Base-by-base conservation (phyloP, 2,888 invertebrate genomes). In the Ethmia dodecea region DNA sequence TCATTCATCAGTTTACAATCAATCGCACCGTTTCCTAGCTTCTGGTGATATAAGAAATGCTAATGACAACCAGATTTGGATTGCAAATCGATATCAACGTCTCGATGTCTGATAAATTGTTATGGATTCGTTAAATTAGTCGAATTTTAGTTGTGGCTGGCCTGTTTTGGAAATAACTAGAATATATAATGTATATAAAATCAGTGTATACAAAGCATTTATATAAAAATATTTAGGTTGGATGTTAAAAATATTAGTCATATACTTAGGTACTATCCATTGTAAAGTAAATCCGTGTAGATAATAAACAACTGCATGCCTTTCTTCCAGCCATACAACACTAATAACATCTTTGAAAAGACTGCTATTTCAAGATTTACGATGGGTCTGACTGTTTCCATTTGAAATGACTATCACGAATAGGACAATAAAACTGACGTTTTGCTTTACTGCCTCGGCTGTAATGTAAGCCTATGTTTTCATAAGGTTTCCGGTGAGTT, bases 21-120 rank as follows among this genome's bases (percentile, higher is more conserved):
- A 56, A 63, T 65, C 56, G 60, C 61, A 70, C 73, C 64, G 59
- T 57, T 55, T 70, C 50, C 60, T 59, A 54, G 79, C 78, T 79
- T 76, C 80, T 79, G 77, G 72, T 71, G 62, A 61, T 76, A 76
- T 76, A 67, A 63, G 60, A 65, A 70, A 78, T 73, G 76, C 69
- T 68, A 79, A 79, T 78, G 47, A 51, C 52, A 55, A 62, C 66
- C 67, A 66, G 68, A 71, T 74, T 76, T 63, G 52, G 60, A 57
- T 55, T 55, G 56, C 52, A 55, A 60, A 55, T 54, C 48, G 41
- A 62, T 64, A 72, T 74, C 67, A 72, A 65, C 61, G 73, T 76
- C 73, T 76, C 73, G 51, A 65, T 66, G 45, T 52, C 60, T 71
- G 71, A 78, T 74, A 68, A 64, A 76, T 73, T 56, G 51, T 49